Conservation (phyloP, 2,888 invertebrate species). For the Eumacrocentrus americanus region DNA sequence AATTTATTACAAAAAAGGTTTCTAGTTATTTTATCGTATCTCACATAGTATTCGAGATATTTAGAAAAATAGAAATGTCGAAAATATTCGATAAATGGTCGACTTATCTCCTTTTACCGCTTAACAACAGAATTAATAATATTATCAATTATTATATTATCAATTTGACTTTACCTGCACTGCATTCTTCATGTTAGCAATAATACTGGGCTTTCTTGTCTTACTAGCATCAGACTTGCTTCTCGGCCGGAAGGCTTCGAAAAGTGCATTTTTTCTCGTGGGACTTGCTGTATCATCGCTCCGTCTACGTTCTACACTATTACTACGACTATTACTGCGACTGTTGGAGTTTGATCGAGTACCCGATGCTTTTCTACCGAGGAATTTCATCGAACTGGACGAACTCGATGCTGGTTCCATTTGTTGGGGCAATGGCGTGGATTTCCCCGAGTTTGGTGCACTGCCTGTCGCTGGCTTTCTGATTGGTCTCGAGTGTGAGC, state of each 20-base stretch:
- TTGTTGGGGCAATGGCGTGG: constrained; percentile 54
- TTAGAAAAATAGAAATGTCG: too few relatives aligned
- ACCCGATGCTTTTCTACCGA: constrained; percentile 51
- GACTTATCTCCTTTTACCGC: too few relatives aligned
- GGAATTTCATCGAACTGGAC: constrained; percentile 46
- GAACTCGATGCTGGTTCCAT: constrained; percentile 47
- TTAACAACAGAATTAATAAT: background rate
- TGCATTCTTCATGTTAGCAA: constrained; percentile 85
- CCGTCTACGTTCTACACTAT: constrained; percentile 54
- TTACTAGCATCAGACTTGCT: constrained; percentile 78
- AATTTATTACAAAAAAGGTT: background rate
- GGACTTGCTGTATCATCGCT: constrained; percentile 70
- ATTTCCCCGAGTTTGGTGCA: constrained; percentile 55
- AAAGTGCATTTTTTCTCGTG: constrained; percentile 75
- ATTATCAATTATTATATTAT: background rate
- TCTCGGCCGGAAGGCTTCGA: constrained; percentile 80
- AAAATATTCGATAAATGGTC: too few relatives aligned
- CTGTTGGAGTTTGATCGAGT: constrained; percentile 61
- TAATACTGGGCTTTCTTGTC: constrained; percentile 71
- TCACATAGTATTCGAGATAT: too few relatives aligned
- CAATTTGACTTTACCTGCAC: constrained; percentile 68
- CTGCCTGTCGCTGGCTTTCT: constrained; percentile 50
- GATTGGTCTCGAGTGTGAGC: constrained; percentile 53
- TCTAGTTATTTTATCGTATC: too few relatives aligned
- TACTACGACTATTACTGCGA: constrained; percentile 56